Conservation (phyloP, 2,113 vertebrate species). For the Phalacrocorax aristotelis region DNA sequence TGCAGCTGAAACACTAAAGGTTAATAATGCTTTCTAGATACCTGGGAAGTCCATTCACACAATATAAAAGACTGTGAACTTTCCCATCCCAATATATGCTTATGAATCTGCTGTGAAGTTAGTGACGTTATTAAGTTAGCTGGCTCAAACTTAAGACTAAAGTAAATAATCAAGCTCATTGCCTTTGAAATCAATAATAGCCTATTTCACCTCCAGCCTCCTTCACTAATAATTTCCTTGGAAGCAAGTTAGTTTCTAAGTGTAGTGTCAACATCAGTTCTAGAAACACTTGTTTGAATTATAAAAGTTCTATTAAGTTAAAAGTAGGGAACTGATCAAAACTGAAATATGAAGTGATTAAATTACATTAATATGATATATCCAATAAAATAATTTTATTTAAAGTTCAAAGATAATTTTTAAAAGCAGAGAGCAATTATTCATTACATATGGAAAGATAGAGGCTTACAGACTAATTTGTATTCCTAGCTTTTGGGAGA, state of each 20-base stretch:
- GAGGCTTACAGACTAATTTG: neutral
- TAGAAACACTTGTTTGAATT: neutral
- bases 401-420: slow-evolving; percentile 1
- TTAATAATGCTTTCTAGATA: neutral
- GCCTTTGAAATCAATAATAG: neutral
- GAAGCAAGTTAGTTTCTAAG: neutral
- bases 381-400: neutral
- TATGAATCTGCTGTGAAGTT: neutral
- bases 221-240: neutral
- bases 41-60: neutral
- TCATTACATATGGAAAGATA: neutral
- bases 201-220: neutral
- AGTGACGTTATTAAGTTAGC: neutral
- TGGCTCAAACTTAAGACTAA: neutral
- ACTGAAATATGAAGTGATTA: neutral
- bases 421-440: neutral
- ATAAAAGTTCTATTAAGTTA: neutral
- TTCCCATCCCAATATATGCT: neutral
- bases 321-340: neutral
- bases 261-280: neutral
- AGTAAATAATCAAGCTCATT: slow-evolving; percentile 33
- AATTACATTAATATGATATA: neutral
- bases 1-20: neutral
- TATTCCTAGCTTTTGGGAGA: neutral
- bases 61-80: neutral